A percentile compares a stretch with the other conserved stretches of the same genome.
These are phyloP conservation scores for Elysia crispata DNA, from an alignment of 2,888 invertebrate genomes.

Conservation along the genomic window DNA sequence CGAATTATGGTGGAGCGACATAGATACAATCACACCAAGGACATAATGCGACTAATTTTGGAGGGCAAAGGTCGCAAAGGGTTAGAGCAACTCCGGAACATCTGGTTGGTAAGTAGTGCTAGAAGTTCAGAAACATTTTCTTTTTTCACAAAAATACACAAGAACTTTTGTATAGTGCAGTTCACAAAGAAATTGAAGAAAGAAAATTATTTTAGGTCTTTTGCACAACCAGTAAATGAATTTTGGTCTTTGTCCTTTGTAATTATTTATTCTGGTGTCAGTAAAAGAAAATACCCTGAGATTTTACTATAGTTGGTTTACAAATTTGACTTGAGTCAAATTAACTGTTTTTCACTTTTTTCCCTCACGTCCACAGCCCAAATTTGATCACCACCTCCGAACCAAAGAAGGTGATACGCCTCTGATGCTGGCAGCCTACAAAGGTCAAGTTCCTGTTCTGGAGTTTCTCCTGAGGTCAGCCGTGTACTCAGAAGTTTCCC, in stretches of 20 bases:
- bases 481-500: constrained; percentile 61
- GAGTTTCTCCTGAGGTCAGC: constrained; percentile 70
- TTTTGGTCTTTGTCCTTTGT: too few relatives aligned
- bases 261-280: too few relatives aligned
- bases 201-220: not conserved
- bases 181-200: too few relatives aligned
- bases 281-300: too few relatives aligned
- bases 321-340: too few relatives aligned
- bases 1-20: constrained; percentile 66
- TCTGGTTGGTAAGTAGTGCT: constrained; percentile 67
- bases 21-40: constrained; percentile 63
- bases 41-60: constrained; percentile 61
- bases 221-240: too few relatives aligned
- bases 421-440: constrained; percentile 69
- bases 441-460: constrained; percentile 59
- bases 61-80: constrained; percentile 61
- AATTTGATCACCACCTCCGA: constrained; percentile 74
- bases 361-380: constrained; percentile 59
- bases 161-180: too few relatives aligned
- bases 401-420: constrained; percentile 70
- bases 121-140: too few relatives aligned
- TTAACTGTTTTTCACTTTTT: too few relatives aligned
- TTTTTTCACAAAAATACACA: too few relatives aligned
- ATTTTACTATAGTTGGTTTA: too few relatives aligned
- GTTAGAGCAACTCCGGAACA: constrained; percentile 52